Evolutionary conservation across 2,888 invertebrate genomes (phyloP), one percentile per base, ranked within the genome.

Genomic region (Tipula helvola): DNA sequence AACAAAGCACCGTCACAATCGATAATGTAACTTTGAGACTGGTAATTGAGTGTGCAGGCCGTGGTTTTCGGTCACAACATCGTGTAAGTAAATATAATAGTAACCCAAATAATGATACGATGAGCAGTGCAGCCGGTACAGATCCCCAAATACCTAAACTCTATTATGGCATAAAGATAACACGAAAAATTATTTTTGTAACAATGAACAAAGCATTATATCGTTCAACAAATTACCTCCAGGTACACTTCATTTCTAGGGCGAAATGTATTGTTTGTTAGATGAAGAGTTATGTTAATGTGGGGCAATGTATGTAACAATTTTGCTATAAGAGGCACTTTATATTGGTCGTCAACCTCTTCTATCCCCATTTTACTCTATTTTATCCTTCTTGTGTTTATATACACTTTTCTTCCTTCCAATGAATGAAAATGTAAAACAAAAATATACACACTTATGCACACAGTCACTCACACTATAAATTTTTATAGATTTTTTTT

Each of bases 41-140:
- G 86, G 96, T 95, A 91, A 98, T 97, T 89, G 97, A 97, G 91
- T 95, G 95, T 87, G 96, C 95, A 88, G 97, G 96, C 87, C 97
- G 94, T 88, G 97, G 97, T 92, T 97, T 97, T 90, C 97, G 94
- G 93, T 98, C 98, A 94, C 98, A 98, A 93, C 98, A 98, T 92
- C 98, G 94, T 90, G 97, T 97, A 92, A 98, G 95, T 91, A 98
- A 94, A 93, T 98, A 98, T 89, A 98, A 95, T 89, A 98, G 94
- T 89, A 98, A 94, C 87, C 98, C 94, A 88, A 97, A 94, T 89
- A 98, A 93, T 41, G 98, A 97, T 88, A 98, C 93, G 89, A 98
- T 97, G 90, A 98, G 94, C 95, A 97, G 95, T 71, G 97, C 96
- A 87, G 98, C 97, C n/a, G 98, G 98, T 88, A 98, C 94, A 71